Evolutionary conservation across 2,113 vertebrate species (phyloP).

Genomic region (Smithornis capensis): DNA sequence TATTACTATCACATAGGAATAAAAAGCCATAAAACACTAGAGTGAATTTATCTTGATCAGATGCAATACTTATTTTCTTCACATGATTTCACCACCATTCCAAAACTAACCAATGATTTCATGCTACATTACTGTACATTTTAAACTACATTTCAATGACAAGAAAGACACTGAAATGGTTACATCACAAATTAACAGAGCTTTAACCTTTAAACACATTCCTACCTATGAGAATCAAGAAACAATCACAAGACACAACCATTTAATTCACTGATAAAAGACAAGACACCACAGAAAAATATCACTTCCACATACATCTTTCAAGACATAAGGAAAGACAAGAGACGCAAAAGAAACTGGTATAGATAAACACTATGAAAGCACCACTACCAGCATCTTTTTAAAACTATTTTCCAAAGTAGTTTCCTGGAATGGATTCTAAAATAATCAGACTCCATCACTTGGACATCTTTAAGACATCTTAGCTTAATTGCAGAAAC

Average conservation of each 20-base stretch:
- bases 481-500: constrained; percentile 3
- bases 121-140: constrained; percentile 80
- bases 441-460: not conserved
- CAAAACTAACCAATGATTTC: constrained; percentile 82
- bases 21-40: constrained; percentile 99
- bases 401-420: not conserved
- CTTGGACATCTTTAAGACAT: constrained; percentile 1
- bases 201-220: constrained; percentile 71
- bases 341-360: constrained; percentile 71
- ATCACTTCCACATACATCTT: constrained; percentile 76
- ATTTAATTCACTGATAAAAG: constrained; percentile 72
- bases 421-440: constrained; percentile 23
- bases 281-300: constrained; percentile 77
- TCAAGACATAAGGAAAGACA: constrained; percentile 75
- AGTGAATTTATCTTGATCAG: constrained; percentile 89
- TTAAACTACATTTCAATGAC: constrained; percentile 78
- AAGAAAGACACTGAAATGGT: constrained; percentile 76
- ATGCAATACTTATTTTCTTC: constrained; percentile 85
- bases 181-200: constrained; percentile 78
- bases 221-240: constrained; percentile 71
- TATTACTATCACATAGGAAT: constrained; percentile 99
- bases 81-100: constrained; percentile 83
- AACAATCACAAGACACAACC: constrained; percentile 75
- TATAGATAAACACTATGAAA: constrained; percentile 53
- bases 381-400: constrained; percentile 51